A percentile compares a stretch with the other conserved stretches of the same genome.
Conservation (phyloP, 1,140 invertebrate species). For the Neodiprion fabricii region DNA sequence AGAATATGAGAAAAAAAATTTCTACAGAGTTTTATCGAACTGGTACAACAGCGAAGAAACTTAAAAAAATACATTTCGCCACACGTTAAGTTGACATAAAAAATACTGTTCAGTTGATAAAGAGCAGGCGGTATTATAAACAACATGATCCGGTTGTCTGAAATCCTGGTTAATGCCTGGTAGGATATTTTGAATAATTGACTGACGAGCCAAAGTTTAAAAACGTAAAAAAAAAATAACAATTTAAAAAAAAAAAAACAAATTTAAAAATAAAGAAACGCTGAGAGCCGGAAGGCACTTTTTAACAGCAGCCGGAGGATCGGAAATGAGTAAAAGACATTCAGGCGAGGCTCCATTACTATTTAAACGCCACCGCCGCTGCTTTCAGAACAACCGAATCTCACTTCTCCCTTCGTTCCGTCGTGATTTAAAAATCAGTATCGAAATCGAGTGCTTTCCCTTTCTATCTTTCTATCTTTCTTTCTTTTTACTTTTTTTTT, state of each 20-base stretch:
- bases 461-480: too few relatives aligned
- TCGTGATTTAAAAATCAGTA: neutral
- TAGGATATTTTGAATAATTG: neutral
- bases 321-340: slow-evolving; percentile 54
- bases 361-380: slow-evolving; percentile 38
- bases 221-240: neutral
- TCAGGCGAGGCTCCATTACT: slow-evolving; percentile 46
- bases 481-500: neutral
- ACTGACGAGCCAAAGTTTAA: neutral
- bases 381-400: slow-evolving; percentile 37
- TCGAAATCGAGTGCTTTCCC: neutral
- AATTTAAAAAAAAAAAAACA: neutral
- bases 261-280: neutral
- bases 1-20: too few relatives aligned
- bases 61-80: too few relatives aligned
- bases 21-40: too few relatives aligned
- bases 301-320: slow-evolving; percentile 24
- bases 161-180: neutral
- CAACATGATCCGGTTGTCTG: too few relatives aligned
- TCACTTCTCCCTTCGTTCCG: neutral
- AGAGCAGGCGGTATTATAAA: too few relatives aligned
- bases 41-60: too few relatives aligned
- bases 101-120: too few relatives aligned
- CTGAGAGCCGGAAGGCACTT: slow-evolving; percentile 13
- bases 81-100: too few relatives aligned